Evolutionary conservation across 92 coral and sea anemone species (phyloP).

Genomic region (Pocillopora meandrina): DNA sequence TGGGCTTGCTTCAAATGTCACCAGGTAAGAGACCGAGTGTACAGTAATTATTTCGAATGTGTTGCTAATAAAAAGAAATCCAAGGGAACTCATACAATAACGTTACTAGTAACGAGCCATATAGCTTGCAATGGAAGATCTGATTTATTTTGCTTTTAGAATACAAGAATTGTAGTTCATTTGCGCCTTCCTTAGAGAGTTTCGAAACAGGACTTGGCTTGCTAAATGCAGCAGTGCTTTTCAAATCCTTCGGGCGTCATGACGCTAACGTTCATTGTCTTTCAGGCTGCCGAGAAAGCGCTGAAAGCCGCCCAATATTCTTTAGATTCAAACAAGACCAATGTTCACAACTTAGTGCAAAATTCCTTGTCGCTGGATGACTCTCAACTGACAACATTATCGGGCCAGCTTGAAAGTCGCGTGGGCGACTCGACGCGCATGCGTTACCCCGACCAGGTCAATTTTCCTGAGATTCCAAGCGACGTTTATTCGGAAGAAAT

Average conservation of each 20-base stretch:
- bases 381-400: conserved; percentile 34
- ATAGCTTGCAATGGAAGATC: no score
- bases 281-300: conserved; percentile 75
- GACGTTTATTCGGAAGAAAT: conserved; percentile 48
- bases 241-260: background rate
- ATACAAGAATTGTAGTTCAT: no score
- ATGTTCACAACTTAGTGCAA: conserved; percentile 34
- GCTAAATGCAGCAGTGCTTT: background rate
- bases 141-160: no score
- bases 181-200: no score
- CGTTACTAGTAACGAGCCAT: no score
- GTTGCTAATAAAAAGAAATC: no score
- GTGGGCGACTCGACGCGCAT: conserved; percentile 68
- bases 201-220: no score
- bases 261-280: background rate
- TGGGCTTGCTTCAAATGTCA: conserved; percentile 77
- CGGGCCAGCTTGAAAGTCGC: conserved; percentile 36
- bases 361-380: conserved; percentile 43
- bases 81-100: no score
- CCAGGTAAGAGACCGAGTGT: conserved; percentile 38
- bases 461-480: conserved; percentile 69
- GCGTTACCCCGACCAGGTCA: conserved; percentile 76
- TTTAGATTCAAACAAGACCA: conserved; percentile 55
- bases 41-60: no score
- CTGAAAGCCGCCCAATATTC: conserved; percentile 75